phyloP scores from a whole-genome alignment of 2,113 vertebrate genomes.

The Platanista minor region DNA sequence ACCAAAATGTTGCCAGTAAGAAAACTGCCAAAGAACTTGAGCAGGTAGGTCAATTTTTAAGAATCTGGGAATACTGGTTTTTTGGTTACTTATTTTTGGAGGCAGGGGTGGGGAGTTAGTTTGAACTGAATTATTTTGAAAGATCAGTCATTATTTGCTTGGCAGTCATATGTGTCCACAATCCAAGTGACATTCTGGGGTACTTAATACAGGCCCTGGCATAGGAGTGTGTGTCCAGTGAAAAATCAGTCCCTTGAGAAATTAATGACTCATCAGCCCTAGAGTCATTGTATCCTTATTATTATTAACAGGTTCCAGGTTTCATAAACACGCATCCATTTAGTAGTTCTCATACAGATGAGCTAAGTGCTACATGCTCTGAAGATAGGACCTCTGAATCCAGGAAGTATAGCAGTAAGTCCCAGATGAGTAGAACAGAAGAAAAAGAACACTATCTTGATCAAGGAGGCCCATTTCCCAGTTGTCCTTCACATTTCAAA shows the following conservation, averaged over 20 bases:
- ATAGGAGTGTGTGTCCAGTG: background rate
- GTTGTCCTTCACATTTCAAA: background rate
- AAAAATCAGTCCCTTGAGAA: background rate
- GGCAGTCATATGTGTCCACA: background rate
- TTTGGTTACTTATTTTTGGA: background rate
- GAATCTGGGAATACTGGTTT: background rate
- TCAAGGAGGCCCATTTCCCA: background rate
- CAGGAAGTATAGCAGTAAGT: background rate
- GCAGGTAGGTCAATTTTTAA: background rate
- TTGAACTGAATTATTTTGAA: constrained; percentile 1
- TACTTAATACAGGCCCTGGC: background rate
- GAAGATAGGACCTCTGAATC: background rate
- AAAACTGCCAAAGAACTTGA: background rate
- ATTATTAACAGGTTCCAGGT: background rate
- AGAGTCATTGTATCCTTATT: background rate
- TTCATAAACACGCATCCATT: background rate
- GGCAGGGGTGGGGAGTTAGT: background rate
- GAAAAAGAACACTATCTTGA: background rate
- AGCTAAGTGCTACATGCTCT: background rate
- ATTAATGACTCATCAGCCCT: background rate
- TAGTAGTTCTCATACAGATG: background rate
- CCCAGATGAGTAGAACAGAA: background rate
- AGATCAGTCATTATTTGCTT: background rate
- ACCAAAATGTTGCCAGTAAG: background rate
- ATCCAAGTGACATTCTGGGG: background rate